These are phyloP conservation scores for Pseudolycoriella hygida DNA, from an alignment of 2,888 invertebrate genomes.

Conservation along the genomic window DNA sequence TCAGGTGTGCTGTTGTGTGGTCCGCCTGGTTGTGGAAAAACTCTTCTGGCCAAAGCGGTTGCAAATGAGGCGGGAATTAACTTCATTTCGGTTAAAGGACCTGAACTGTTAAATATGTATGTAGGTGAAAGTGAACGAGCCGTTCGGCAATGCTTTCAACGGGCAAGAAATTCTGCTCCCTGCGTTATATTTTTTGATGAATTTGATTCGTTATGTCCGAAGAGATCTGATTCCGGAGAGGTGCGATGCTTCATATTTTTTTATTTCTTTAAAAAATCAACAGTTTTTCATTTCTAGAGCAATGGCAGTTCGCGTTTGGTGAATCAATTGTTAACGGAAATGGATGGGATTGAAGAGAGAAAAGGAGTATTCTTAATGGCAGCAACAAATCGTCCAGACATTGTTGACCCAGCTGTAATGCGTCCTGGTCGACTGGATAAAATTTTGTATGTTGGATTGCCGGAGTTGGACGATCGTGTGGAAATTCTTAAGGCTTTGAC, in stretches of 20 bases:
- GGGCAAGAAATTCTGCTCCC: conserved; percentile 87
- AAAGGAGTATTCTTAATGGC: conserved; percentile 89
- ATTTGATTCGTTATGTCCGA: conserved; percentile 87
- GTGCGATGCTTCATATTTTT: conserved; percentile 15
- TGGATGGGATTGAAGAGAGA: conserved; percentile 90
- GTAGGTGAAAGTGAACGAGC: conserved; percentile 97
- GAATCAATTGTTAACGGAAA: conserved; percentile 92
- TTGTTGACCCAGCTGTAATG: conserved; percentile 88
- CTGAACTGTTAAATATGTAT: conserved; percentile 96
- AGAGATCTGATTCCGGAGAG: conserved; percentile 58
- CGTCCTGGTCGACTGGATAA: conserved; percentile 78
- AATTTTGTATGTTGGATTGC: conserved; percentile 79
- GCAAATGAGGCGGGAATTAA: conserved; percentile 98
- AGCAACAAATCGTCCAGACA: conserved; percentile 92
- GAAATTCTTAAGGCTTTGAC: conserved; percentile 83
- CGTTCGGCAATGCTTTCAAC: conserved; percentile 86
- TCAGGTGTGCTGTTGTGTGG: conserved; percentile 90
- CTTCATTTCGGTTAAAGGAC: conserved; percentile 97
- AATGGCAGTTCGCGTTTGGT: conserved; percentile 73
- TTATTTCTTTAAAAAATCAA: background rate
- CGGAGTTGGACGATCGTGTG: conserved; percentile 54
- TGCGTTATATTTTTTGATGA: conserved; percentile 99
- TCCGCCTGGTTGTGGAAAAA: conserved; percentile 94
- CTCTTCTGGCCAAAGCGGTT: conserved; percentile 90
- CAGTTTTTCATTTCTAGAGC: conserved; percentile 28